Percentiles rank a stretch among this genome's conserved stretches.
Evolutionary conservation across 2,113 vertebrate species (phyloP).

Genomic region (Mormyrus lacerda): DNA sequence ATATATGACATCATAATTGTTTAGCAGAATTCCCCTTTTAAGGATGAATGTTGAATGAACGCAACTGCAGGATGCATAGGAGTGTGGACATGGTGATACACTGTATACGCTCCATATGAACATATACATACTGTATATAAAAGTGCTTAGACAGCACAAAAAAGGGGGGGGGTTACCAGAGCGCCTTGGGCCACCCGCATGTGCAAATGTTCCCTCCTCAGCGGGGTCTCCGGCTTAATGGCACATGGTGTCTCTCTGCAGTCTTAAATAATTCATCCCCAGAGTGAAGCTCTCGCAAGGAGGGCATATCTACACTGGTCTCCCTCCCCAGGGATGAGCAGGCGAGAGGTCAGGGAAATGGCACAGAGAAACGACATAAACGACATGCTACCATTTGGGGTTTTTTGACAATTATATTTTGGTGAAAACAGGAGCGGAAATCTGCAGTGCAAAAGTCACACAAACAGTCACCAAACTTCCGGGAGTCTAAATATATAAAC

Average conservation of each 20-base stretch:
- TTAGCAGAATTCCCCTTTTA: background rate
- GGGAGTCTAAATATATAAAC: background rate
- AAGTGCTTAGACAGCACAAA: background rate
- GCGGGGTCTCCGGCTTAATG: slow-evolving; percentile 51
- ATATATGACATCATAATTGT: background rate
- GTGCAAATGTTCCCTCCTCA: background rate
- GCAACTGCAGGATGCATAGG: background rate
- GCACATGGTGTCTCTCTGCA: slow-evolving; percentile 34
- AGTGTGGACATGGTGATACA: background rate
- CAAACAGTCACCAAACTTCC: background rate
- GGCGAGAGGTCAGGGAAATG: background rate
- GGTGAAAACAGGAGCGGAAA: background rate
- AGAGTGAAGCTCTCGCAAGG: slow-evolving; percentile 40
- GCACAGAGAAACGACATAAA: background rate
- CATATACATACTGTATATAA: background rate
- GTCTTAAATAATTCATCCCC: slow-evolving; percentile 58
- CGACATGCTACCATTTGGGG: too few species aligned
- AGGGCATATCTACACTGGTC: slow-evolving; percentile 1
- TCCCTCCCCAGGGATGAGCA: slow-evolving; percentile 27
- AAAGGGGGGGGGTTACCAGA: background rate
- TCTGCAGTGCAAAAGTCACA: background rate
- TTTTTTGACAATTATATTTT: background rate
- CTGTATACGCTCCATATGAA: background rate
- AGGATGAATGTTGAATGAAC: background rate
- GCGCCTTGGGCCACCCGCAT: background rate